Evolutionary conservation across 2,113 vertebrate species (phyloP), one percentile per base, ranked within the genome.

Genomic region (Orycteropus afer): DNA sequence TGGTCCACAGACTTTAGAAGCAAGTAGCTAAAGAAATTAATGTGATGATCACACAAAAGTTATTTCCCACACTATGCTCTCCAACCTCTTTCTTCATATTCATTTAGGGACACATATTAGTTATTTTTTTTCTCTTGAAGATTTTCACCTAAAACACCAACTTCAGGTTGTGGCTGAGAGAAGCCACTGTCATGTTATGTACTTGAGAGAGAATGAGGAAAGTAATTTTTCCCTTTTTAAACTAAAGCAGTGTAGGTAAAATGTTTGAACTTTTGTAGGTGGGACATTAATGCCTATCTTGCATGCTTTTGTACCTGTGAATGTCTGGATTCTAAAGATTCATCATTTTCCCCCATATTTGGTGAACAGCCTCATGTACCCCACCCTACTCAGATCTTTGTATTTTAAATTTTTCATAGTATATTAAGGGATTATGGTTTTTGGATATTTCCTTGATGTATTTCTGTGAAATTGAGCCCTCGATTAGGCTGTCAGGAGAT

Each of bases 1-100:
- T 12, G 0, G n/a, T 76, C 63, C 11, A 14, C 5, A 78, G 53
- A 88, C 57, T 95, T 90, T 37, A 96, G 74, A 95, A 97, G 73
- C 67, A 92, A 92, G 37, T 71, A 93, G 80, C 88, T 89, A 90
- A 86, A 93, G 20, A 89, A 97, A 93, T 86, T 86, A 93, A 80
- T 82, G 89, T 65, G 86, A 40, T 89, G 53, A 67, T 89, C 53
- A 89, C 91, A 82, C n/a, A 79, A 55, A 92, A 61, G 53, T 73
- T 51, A 89, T 81, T 88, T 29, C 74, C 34, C 17, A 49, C 34
- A 42, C 9, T 13, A 25, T 76, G 17, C 10, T 45, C n/a, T 11
- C 37, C 5, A 80, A 47, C 57, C 59, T 86, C 0, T 12, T 59
- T 61, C 49, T 85, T 47, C 1, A 55, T 78, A 45, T 25, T 97